These are phyloP conservation scores for Campylomormyrus numenius DNA, from an alignment of 2,113 vertebrate species.

Conservation along the genomic window DNA sequence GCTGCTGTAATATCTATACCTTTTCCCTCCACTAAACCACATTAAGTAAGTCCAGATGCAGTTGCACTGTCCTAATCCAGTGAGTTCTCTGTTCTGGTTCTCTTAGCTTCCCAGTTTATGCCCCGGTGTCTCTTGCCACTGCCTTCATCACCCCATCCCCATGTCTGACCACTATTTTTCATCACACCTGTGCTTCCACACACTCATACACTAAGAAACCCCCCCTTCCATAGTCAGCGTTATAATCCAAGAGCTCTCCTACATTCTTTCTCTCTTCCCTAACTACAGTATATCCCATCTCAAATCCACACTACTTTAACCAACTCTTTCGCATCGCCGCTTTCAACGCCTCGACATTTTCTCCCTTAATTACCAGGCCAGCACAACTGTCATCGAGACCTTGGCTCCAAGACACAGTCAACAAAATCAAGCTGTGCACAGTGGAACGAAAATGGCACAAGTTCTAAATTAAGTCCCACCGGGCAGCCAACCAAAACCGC, in stretches of 20 bases:
- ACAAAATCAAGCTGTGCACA: not conserved
- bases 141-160: not conserved
- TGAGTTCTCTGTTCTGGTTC: not conserved
- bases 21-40: not conserved
- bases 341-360: not conserved
- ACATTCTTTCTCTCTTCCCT: not conserved
- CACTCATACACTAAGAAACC: not conserved
- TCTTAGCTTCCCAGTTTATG: not conserved
- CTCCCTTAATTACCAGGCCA: not conserved
- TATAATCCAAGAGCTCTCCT: not conserved
- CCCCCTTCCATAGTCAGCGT: not conserved
- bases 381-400: not conserved
- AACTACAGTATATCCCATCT: not conserved
- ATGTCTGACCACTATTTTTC: not conserved
- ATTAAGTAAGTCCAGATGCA: not conserved
- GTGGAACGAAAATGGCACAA: not conserved
- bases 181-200: not conserved
- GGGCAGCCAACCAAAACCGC: not conserved
- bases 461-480: not conserved
- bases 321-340: not conserved
- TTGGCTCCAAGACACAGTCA: not conserved
- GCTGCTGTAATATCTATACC: not conserved
- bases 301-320: not conserved
- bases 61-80: not conserved
- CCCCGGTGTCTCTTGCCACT: not conserved